Conservation (phyloP, 2,888 invertebrate genomes). For the Prosopocoilus inquinatus region DNA sequence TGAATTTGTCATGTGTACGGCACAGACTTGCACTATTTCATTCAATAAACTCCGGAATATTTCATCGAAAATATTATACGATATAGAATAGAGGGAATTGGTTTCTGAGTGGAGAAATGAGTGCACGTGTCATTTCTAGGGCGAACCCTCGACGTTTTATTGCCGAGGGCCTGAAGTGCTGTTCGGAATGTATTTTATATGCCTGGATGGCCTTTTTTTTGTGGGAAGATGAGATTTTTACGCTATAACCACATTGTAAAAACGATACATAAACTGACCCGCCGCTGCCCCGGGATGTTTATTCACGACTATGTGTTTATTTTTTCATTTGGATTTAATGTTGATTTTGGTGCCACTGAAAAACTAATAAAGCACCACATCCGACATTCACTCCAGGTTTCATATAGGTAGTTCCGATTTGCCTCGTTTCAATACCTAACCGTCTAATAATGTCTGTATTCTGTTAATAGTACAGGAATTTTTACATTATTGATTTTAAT, state of each 20-base stretch:
- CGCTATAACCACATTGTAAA: slow-evolving; percentile 13
- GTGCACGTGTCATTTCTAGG: slow-evolving; percentile 30
- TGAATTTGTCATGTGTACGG: not conserved
- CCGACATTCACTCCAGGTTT: not conserved
- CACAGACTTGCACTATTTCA: not conserved
- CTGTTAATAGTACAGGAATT: too few relatives aligned
- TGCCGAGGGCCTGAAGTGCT: slow-evolving; percentile 28
- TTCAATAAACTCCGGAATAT: slow-evolving; percentile 15
- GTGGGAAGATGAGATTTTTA: slow-evolving; percentile 12
- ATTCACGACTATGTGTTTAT: slow-evolving; percentile 8
- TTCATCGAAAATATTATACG: slow-evolving; percentile 16
- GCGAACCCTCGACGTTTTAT: slow-evolving; percentile 28
- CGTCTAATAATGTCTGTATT: too few relatives aligned
- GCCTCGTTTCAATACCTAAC: too few relatives aligned
- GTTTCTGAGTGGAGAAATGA: slow-evolving; percentile 28
- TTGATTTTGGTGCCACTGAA: not conserved
- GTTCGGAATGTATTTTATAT: slow-evolving; percentile 29
- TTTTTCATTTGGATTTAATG: slow-evolving; percentile 6
- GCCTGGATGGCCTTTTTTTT: slow-evolving; percentile 27
- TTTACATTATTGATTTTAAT: too few relatives aligned
- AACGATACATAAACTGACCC: slow-evolving; percentile 13
- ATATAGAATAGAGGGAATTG: slow-evolving; percentile 27
- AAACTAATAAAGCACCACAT: slow-evolving; percentile 1
- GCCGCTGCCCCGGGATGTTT: slow-evolving; percentile 7
- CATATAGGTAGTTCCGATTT: too few relatives aligned